Evolutionary conservation across 2,888 invertebrate species (phyloP).

Genomic region (Microchrysa polita): DNA sequence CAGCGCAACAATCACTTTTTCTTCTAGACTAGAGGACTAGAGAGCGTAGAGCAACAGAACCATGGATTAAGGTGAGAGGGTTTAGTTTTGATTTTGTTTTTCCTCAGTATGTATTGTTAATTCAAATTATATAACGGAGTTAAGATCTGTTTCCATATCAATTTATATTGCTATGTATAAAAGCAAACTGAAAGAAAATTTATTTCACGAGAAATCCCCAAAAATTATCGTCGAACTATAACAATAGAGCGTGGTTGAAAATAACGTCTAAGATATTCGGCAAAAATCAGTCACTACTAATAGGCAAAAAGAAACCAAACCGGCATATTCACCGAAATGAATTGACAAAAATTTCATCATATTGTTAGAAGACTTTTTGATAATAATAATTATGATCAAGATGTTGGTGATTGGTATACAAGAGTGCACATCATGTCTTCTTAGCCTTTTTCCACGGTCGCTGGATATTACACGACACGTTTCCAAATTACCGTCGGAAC

Average conservation of each 20-base stretch:
- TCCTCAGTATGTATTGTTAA: not conserved
- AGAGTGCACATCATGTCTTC: too few species aligned
- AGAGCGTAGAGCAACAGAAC: too few species aligned
- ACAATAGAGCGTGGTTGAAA: not conserved
- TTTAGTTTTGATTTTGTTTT: not conserved
- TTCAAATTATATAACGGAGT: not conserved
- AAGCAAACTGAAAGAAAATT: not conserved
- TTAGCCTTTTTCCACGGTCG: constrained; percentile 4
- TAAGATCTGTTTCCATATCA: not conserved
- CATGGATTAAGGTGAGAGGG: too few species aligned
- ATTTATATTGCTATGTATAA: not conserved
- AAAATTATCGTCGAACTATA: not conserved
- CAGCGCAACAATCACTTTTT: not conserved
- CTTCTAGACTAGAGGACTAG: too few species aligned
- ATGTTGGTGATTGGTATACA: not conserved
- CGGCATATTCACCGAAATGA: not conserved
- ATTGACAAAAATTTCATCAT: not conserved
- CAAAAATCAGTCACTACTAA: too few species aligned
- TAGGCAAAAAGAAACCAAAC: too few species aligned
- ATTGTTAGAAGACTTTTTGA: too few species aligned
- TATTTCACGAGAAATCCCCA: not conserved
- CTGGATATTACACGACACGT: not conserved
- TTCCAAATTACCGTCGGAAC: constrained; percentile 13
- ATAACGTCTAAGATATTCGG: not conserved
- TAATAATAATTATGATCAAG: too few species aligned